phyloP scores from a whole-genome alignment of 2,797 vertebrate genomes.

The Crypturellus tataupa region DNA sequence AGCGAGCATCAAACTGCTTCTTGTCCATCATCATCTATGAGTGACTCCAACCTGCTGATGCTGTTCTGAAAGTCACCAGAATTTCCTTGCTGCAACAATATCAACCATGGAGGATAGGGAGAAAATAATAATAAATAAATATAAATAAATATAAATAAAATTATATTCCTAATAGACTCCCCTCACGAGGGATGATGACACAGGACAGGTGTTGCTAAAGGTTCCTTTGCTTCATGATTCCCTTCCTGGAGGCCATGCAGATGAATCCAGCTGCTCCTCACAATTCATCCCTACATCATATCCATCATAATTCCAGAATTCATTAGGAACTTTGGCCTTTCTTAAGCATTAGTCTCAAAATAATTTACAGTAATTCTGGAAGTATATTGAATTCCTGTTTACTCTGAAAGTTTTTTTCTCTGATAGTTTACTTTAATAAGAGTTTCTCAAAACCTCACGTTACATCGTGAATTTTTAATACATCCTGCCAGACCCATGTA shows the following conservation, averaged over 20 bases:
- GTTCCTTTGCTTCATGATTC: neutral
- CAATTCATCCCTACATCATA: neutral
- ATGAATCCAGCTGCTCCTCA: neutral
- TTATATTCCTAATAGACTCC: neutral
- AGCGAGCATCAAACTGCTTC: neutral
- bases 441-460: neutral
- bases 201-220: neutral
- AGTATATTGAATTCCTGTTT: neutral
- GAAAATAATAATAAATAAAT: no score
- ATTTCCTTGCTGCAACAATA: neutral
- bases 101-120: neutral
- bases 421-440: neutral
- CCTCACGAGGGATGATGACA: neutral
- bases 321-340: neutral
- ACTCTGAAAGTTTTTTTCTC: neutral
- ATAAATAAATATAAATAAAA: no score
- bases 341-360: neutral
- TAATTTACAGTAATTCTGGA: neutral
- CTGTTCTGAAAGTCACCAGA: neutral
- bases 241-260: neutral
- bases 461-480: neutral
- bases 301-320: neutral
- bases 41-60: neutral
- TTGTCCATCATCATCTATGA: neutral
- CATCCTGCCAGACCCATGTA: neutral